Conservation (phyloP, 2,113 vertebrate genomes). For the Craseonycteris thonglongyai region DNA sequence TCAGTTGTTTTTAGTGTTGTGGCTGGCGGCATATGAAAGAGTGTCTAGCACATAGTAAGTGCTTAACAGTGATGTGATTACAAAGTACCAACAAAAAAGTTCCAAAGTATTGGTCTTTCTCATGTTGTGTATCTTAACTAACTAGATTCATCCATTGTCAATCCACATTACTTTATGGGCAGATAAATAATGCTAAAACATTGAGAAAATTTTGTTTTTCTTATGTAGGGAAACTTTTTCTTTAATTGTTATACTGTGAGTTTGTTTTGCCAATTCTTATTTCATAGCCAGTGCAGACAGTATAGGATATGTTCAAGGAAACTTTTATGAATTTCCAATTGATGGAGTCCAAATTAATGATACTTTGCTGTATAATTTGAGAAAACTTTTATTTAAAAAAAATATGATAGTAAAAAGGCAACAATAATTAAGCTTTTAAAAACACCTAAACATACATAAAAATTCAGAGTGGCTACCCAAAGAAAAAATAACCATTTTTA, state of each 20-base stretch:
- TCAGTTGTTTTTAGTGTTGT: not conserved
- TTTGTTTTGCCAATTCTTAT: not conserved
- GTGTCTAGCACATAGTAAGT: not conserved
- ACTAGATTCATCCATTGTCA: not conserved
- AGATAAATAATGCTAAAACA: not conserved
- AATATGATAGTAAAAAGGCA: not conserved
- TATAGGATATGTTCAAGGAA: not conserved
- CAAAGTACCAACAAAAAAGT: not conserved
- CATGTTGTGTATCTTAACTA: not conserved
- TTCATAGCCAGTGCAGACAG: not conserved
- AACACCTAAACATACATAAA: not conserved
- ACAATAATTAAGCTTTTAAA: not conserved
- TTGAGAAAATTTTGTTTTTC: not conserved
- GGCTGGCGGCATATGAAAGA: not conserved
- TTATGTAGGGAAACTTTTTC: not conserved
- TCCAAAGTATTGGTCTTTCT: not conserved
- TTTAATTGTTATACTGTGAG: not conserved
- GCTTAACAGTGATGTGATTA: not conserved
- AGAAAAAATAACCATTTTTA: conserved; percentile 22
- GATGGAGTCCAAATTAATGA: conserved; percentile 21
- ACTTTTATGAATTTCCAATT: not conserved
- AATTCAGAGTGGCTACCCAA: not conserved
- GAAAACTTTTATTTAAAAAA: conserved; percentile 18
- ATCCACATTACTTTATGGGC: not conserved
- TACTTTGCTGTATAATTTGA: not conserved